These are phyloP conservation scores for Elymnias hypermnestra DNA, from an alignment of 1,140 invertebrate species.

Conservation along the genomic window DNA sequence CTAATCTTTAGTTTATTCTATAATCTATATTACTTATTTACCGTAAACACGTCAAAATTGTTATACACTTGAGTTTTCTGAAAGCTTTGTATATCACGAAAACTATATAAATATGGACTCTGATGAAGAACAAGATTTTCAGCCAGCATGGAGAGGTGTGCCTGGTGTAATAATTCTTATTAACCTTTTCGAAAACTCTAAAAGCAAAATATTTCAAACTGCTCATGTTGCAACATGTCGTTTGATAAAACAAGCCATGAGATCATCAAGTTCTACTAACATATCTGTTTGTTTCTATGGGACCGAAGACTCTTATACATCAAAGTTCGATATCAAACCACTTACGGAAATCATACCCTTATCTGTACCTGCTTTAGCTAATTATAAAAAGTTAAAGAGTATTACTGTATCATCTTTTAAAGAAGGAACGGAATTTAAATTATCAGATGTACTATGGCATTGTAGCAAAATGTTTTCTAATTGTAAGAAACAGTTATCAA, in stretches of 20 bases:
- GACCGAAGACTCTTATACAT: conserved; percentile 28
- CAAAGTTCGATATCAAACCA: conserved; percentile 36
- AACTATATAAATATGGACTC: too few relatives aligned
- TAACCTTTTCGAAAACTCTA: conserved; percentile 40
- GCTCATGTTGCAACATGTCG: conserved; percentile 49
- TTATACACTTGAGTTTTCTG: too few relatives aligned
- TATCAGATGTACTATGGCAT: conserved; percentile 58
- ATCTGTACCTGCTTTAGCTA: conserved; percentile 34
- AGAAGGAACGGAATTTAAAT: conserved; percentile 44
- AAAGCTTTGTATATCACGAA: too few relatives aligned
- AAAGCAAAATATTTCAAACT: conserved; percentile 23
- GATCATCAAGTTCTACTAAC: conserved; percentile 34
- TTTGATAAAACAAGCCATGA: conserved; percentile 44
- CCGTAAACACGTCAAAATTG: too few relatives aligned
- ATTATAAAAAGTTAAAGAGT: conserved; percentile 47
- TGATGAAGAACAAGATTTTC: conserved; percentile 46
- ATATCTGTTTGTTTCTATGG: conserved; percentile 55
- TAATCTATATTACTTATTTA: too few relatives aligned
- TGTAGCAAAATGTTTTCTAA: conserved; percentile 61
- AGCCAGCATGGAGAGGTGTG: conserved; percentile 40
- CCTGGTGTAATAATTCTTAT: conserved; percentile 56
- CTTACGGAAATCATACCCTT: conserved; percentile 51
- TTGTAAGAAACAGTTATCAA: conserved; percentile 52
- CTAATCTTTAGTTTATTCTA: too few relatives aligned
- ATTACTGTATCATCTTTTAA: conserved; percentile 31